A percentile compares a stretch with the other conserved stretches of the same genome.
Conservation (phyloP, 2,797 vertebrate genomes). For the Gouania willdenowi region DNA sequence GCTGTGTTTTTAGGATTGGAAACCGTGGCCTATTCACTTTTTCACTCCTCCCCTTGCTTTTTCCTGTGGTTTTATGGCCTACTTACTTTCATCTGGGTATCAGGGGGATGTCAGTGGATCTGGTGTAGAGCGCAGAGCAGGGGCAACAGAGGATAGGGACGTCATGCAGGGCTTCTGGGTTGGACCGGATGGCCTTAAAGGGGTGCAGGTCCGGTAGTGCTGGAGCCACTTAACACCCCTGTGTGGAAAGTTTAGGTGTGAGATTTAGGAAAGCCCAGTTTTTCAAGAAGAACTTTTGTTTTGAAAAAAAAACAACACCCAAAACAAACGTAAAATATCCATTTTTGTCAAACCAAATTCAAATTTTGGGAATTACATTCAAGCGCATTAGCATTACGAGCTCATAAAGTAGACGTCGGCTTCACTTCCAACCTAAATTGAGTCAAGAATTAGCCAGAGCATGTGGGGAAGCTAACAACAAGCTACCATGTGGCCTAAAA, state of each 20-base stretch:
- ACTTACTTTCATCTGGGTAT: slow-evolving; percentile 66
- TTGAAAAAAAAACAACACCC: too few relatives aligned
- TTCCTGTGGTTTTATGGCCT: slow-evolving; percentile 73
- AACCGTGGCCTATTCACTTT: slow-evolving; percentile 24
- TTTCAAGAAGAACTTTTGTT: background rate
- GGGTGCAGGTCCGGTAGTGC: background rate
- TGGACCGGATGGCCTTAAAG: slow-evolving; percentile 30
- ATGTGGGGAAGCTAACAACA: too few relatives aligned
- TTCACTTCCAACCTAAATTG: too few relatives aligned
- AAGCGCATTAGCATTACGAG: too few relatives aligned
- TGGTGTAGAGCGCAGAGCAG: slow-evolving; percentile 32
- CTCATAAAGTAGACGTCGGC: too few relatives aligned
- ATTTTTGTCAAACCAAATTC: too few relatives aligned
- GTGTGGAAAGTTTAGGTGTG: slow-evolving; percentile 27
- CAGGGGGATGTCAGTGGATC: slow-evolving; percentile 49
- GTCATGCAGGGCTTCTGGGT: slow-evolving; percentile 34
- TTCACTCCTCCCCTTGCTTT: background rate
- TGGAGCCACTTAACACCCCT: slow-evolving; percentile 30
- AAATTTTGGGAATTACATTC: too few relatives aligned
- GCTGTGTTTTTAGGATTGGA: slow-evolving; percentile 50
- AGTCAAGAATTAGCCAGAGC: too few relatives aligned
- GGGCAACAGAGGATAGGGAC: slow-evolving; percentile 21
- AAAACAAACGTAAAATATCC: too few relatives aligned
- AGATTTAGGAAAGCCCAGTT: background rate
- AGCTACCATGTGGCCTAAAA: too few relatives aligned